Percentiles rank a stretch among this genome's conserved stretches.
phyloP scores from a whole-genome alignment of 2,113 vertebrate species.

The Lates calcarifer region DNA sequence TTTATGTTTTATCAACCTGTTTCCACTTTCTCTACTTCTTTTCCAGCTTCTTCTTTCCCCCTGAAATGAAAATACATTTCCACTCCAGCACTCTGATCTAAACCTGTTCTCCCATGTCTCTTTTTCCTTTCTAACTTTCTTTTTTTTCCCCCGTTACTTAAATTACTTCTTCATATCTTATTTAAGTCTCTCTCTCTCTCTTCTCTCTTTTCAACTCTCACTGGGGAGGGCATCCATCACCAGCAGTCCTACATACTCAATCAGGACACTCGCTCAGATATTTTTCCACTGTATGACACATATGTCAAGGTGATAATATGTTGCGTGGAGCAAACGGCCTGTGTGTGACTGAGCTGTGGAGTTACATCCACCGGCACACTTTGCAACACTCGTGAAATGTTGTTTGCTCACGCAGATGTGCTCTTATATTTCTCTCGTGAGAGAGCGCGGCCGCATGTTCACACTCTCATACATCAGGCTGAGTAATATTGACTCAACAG shows the following conservation, averaged over 20 bases:
- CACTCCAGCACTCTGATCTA: not conserved
- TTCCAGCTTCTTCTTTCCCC: slow-evolving; percentile 1
- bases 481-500: slow-evolving; percentile 74
- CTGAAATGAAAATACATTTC: slow-evolving; percentile 26
- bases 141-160: slow-evolving; percentile 26
- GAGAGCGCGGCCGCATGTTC: slow-evolving; percentile 47
- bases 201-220: slow-evolving; percentile 9
- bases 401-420: slow-evolving; percentile 35
- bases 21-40: slow-evolving; percentile 31
- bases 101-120: not conserved
- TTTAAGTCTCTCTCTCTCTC: slow-evolving; percentile 34
- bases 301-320: slow-evolving; percentile 17
- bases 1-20: slow-evolving; percentile 10
- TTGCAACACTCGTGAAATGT: slow-evolving; percentile 38
- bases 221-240: slow-evolving; percentile 18
- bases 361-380: slow-evolving; percentile 27
- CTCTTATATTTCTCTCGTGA: slow-evolving; percentile 45
- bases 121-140: slow-evolving; percentile 9
- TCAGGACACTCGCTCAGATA: slow-evolving; percentile 29
- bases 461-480: slow-evolving; percentile 63
- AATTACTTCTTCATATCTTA: slow-evolving; percentile 44
- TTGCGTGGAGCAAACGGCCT: not conserved
- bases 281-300: slow-evolving; percentile 2
- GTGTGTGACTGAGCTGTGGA: slow-evolving; percentile 26
- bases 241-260: slow-evolving; percentile 13